Evolutionary conservation across 1,140 invertebrate genomes (phyloP).

Genomic region (Helicoverpa zea): DNA sequence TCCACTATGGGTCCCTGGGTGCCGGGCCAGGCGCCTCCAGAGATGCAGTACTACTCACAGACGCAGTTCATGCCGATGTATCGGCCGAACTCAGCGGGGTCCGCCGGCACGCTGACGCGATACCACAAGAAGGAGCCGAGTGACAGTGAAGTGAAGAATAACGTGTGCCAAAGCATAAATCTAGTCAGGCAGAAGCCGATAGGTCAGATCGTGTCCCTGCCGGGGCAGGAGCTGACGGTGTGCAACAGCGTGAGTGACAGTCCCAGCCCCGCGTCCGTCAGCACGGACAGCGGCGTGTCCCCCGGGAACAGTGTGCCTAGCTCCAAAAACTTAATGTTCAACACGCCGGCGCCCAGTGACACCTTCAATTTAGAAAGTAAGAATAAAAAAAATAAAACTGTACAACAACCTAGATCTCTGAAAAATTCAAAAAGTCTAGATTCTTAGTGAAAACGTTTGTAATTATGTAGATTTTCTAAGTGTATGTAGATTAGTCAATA

Average conservation of each 20-base stretch:
- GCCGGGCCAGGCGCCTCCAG: constrained; percentile 69
- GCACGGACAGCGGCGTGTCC: constrained; percentile 80
- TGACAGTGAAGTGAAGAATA: constrained; percentile 77
- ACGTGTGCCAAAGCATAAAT: constrained; percentile 86
- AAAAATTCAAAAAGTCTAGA: constrained; percentile 85
- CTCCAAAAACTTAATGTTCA: constrained; percentile 74
- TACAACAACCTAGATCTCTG: constrained; percentile 70
- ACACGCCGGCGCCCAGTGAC: constrained; percentile 66
- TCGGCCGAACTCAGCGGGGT: constrained; percentile 77
- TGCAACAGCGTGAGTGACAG: constrained; percentile 81
- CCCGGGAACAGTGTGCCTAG: constrained; percentile 76
- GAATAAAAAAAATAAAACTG: constrained; percentile 75
- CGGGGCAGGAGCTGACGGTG: constrained; percentile 81
- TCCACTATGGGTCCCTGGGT: constrained; percentile 78
- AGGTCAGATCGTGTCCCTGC: constrained; percentile 83
- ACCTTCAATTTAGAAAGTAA: constrained; percentile 70
- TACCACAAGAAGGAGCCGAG: constrained; percentile 79
- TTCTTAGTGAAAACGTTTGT: constrained; percentile 81
- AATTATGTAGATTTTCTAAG: constrained; percentile 87
- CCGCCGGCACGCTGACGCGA: constrained; percentile 79
- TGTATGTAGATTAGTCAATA: constrained; percentile 80
- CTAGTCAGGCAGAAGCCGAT: constrained; percentile 85
- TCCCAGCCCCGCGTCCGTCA: constrained; percentile 75
- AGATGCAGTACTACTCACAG: constrained; percentile 83
- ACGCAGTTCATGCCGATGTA: constrained; percentile 83